These are phyloP conservation scores for Aphidoletes aphidimyza DNA, from an alignment of 2,888 invertebrate genomes.

Conservation along the genomic window DNA sequence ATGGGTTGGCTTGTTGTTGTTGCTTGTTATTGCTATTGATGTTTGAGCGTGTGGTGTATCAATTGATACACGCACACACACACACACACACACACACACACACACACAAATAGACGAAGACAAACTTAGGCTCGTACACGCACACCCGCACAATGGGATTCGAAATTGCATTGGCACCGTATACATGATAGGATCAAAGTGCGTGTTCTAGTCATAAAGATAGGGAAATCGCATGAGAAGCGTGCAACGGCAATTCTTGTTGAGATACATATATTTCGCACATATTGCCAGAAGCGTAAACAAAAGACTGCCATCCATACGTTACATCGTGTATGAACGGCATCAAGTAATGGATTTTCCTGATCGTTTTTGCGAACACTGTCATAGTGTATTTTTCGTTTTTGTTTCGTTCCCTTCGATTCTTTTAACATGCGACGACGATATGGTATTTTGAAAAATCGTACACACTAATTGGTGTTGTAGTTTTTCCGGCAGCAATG, in stretches of 20 bases:
- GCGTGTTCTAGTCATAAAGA: slow-evolving; percentile 16
- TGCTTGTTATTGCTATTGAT: neutral
- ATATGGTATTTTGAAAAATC: neutral
- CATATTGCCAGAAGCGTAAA: neutral
- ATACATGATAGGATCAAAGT: neutral
- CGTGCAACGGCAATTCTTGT: neutral
- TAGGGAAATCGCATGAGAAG: neutral
- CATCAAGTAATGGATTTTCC: neutral
- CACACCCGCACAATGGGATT: neutral
- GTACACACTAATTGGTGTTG: neutral
- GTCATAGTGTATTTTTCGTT: neutral
- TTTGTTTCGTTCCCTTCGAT: too few species aligned
- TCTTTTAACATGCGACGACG: neutral
- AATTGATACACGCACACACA: neutral
- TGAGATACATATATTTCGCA: neutral
- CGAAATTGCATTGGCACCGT: neutral
- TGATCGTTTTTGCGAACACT: neutral
- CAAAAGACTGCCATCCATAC: neutral
- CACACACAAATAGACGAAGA: neutral
- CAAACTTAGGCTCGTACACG: too few species aligned
- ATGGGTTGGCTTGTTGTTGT: too few species aligned
- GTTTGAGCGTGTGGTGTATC: too few species aligned
- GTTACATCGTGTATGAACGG: neutral
- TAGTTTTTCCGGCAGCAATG: neutral
- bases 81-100: neutral